These are phyloP conservation scores for Megaceryle torquata DNA, from an alignment of 2,113 vertebrate genomes.

Conservation along the genomic window DNA sequence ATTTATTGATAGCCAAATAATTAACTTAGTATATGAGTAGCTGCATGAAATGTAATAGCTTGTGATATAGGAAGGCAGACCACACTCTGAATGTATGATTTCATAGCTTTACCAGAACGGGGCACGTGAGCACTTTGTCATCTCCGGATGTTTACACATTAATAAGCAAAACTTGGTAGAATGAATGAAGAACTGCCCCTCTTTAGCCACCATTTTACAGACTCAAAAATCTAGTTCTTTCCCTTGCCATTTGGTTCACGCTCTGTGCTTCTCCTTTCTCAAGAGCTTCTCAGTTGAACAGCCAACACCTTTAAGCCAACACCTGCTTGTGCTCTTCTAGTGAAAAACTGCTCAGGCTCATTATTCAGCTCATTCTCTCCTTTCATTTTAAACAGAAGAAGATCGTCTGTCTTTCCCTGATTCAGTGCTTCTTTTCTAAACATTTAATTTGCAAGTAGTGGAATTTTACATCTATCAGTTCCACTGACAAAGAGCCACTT, in stretches of 20 bases:
- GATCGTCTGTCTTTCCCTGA: not conserved
- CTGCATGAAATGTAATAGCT: not conserved
- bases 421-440: not conserved
- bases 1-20: conserved; percentile 25
- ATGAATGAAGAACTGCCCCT: not conserved
- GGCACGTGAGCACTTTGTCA: not conserved
- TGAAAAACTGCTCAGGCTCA: not conserved
- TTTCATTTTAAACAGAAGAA: not conserved
- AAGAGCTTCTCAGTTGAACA: not conserved
- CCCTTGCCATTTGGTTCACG: not conserved
- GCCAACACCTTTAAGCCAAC: not conserved
- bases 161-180: not conserved
- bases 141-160: not conserved
- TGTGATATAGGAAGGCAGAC: not conserved
- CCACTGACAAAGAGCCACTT: not conserved
- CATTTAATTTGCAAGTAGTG: not conserved
- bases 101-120: not conserved
- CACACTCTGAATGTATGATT: not conserved
- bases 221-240: not conserved
- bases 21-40: not conserved
- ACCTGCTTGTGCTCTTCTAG: not conserved
- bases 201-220: not conserved
- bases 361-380: not conserved
- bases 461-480: not conserved
- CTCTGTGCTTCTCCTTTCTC: not conserved